These are phyloP conservation scores for Danio tinwini DNA, from an alignment of 2,797 vertebrate genomes.

Conservation along the genomic window DNA sequence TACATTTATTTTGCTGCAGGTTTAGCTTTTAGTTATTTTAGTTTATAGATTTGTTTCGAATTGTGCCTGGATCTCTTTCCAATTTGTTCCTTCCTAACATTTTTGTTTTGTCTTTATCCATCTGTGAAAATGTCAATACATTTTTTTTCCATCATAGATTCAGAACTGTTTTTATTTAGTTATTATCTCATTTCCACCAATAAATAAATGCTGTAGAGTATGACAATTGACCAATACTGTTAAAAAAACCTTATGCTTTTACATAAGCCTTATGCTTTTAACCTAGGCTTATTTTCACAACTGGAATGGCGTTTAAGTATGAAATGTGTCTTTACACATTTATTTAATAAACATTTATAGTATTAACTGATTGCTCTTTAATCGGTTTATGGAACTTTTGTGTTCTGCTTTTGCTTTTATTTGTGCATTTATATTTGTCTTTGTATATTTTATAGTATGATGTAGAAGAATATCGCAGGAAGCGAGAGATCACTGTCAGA, in stretches of 20 bases:
- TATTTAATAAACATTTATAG: background rate
- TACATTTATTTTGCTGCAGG: no score
- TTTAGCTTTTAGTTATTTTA: no score
- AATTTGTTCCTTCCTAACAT: background rate
- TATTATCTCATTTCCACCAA: no score
- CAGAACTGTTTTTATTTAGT: no score
- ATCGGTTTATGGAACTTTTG: background rate
- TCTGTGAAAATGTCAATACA: background rate
- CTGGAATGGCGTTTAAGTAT: background rate
- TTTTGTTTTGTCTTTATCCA: background rate
- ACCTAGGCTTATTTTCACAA: no score
- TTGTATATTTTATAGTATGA: conserved; percentile 81
- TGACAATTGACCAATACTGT: no score
- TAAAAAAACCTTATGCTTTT: no score
- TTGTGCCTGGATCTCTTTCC: background rate
- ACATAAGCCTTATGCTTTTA: no score
- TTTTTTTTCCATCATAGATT: no score
- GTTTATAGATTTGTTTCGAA: no score
- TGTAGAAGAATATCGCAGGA: conserved; percentile 88
- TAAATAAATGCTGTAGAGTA: no score
- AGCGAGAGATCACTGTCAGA: conserved; percentile 94
- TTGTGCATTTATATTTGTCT: background rate
- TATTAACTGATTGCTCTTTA: background rate
- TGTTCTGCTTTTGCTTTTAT: background rate
- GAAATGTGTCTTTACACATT: background rate